Evolutionary conservation across 2,113 vertebrate genomes (phyloP).

Genomic region (Rhynchopsitta pachyrhyncha): DNA sequence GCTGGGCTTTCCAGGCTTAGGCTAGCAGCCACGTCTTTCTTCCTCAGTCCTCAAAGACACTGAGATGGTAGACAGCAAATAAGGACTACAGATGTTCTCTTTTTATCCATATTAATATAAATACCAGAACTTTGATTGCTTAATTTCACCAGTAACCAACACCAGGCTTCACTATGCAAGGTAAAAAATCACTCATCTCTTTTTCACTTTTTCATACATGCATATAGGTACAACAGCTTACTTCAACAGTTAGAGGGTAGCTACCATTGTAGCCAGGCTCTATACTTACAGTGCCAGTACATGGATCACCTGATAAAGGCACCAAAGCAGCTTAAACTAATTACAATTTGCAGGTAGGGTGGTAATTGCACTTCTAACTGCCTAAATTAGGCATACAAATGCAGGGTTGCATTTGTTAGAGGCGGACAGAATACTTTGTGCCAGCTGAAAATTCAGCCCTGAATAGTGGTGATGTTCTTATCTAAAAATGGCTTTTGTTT

Average conservation of each 20-base stretch:
- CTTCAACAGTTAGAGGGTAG: neutral
- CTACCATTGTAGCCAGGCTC: neutral
- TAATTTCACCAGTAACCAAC: neutral
- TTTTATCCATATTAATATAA: neutral
- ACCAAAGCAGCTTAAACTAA: constrained; percentile 7
- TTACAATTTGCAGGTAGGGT: constrained; percentile 11
- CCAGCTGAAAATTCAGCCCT: constrained; percentile 26
- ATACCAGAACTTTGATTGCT: neutral
- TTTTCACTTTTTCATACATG: neutral
- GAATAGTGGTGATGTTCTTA: neutral
- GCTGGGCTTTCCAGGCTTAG: neutral
- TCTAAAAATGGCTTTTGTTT: neutral
- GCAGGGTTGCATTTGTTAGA: neutral
- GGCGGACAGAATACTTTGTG: neutral
- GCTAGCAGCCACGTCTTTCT: neutral
- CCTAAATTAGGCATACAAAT: constrained; percentile 20
- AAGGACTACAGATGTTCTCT: neutral
- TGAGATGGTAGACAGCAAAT: neutral
- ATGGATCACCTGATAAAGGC: neutral
- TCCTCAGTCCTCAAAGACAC: neutral
- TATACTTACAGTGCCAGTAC: neutral
- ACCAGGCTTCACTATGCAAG: accelerated
- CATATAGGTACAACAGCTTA: neutral
- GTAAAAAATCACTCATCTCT: neutral
- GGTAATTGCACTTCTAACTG: constrained; percentile 14